phyloP scores from a whole-genome alignment of 1,140 invertebrate genomes.

The fruit fly (Drosophila melanogaster) region DNA sequence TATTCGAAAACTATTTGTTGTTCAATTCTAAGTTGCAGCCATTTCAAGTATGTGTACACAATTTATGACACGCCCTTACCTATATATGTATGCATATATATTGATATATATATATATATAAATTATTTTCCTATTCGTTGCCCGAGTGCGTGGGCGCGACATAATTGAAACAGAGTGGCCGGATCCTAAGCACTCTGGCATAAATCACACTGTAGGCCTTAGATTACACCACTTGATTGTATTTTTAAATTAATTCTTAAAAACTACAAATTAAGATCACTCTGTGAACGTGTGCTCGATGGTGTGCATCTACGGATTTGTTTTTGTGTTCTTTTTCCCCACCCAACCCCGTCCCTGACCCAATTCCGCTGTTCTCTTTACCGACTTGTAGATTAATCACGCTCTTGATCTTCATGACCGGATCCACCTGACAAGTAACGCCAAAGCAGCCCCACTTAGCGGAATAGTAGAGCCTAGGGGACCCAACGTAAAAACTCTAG shows the following conservation, averaged over 20 bases:
- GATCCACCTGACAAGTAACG: conserved; percentile 29
- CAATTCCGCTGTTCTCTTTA: background rate
- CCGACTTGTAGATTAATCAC: conserved; percentile 8
- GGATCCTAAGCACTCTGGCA: conserved; percentile 17
- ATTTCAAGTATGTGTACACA: conserved; percentile 26
- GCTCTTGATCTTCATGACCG: conserved; percentile 1
- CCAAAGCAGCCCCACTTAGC: background rate
- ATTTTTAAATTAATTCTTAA: conserved; percentile 81
- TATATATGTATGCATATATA: conserved; percentile 34
- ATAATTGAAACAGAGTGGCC: background rate
- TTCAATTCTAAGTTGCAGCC: conserved; percentile 17
- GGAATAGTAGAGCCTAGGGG: background rate
- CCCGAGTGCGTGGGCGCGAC: conserved; percentile 12
- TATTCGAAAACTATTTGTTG: conserved; percentile 1
- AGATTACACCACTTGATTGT: conserved; percentile 66
- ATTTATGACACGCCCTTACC: conserved; percentile 10
- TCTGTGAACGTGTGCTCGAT: conserved; percentile 24
- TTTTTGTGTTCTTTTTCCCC: conserved; percentile 48
- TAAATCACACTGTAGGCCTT: conserved; percentile 18
- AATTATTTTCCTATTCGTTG: conserved; percentile 23
- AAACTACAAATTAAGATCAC: conserved; percentile 70
- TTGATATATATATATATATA: conserved; percentile 27
- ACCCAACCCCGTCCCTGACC: background rate
- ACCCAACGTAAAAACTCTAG: background rate
- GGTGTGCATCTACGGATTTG: conserved; percentile 65